These are phyloP conservation scores for Muntiacus muntjak DNA, from an alignment of 2,113 vertebrate species.

Conservation along the genomic window DNA sequence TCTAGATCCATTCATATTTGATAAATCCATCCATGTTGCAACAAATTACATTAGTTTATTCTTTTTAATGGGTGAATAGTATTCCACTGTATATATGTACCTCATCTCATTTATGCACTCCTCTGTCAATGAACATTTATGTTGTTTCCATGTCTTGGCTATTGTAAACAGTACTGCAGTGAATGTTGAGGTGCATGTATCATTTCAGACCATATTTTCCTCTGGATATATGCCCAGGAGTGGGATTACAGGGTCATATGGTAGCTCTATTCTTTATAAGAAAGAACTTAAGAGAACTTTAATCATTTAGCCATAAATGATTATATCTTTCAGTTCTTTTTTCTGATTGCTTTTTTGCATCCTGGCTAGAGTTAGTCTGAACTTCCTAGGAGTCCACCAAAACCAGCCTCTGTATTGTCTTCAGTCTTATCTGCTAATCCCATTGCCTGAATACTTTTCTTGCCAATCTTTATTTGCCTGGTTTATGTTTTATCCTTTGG, in stretches of 20 bases:
- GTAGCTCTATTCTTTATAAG: neutral
- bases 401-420: neutral
- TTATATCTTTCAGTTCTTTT: neutral
- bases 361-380: neutral
- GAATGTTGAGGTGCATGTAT: neutral
- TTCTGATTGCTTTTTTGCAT: neutral
- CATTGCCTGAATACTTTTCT: neutral
- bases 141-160: neutral
- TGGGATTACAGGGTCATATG: neutral
- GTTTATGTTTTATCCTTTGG: neutral
- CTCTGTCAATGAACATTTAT: neutral
- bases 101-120: neutral
- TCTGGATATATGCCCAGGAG: neutral
- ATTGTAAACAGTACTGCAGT: neutral
- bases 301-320: neutral
- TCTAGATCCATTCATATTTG: neutral
- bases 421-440: neutral
- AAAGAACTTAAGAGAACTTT: neutral
- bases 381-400: neutral
- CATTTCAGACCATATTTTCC: neutral
- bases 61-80: neutral
- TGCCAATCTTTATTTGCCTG: neutral
- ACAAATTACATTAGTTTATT: neutral
- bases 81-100: neutral
- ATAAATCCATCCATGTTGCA: neutral